Conservation (phyloP, 2,888 invertebrate species). For the Cactoblastis cactorum region DNA sequence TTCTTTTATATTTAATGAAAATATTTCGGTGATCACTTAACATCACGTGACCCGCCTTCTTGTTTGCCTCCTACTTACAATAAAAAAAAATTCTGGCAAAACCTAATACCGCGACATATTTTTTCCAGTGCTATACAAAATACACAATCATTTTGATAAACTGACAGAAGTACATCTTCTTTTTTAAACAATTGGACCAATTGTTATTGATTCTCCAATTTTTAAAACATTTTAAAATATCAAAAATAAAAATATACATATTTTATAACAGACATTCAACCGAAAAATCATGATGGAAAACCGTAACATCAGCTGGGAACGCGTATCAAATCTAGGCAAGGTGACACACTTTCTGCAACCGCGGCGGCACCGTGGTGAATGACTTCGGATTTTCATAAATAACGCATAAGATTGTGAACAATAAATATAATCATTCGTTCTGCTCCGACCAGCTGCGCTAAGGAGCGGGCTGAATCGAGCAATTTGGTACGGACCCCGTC, state of each 20-base stretch:
- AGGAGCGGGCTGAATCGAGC: slow-evolving; percentile 68
- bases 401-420: slow-evolving; percentile 68
- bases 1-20: too few species aligned
- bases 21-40: too few species aligned
- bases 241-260: slow-evolving; percentile 34
- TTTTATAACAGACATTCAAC: slow-evolving; percentile 31
- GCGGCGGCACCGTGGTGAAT: slow-evolving; percentile 51
- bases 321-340: slow-evolving; percentile 70
- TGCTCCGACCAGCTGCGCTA: slow-evolving; percentile 73
- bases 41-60: too few species aligned
- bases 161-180: too few species aligned
- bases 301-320: slow-evolving; percentile 49
- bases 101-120: too few species aligned
- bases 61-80: too few species aligned
- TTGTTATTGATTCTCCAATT: too few species aligned
- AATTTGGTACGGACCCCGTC: slow-evolving; percentile 78
- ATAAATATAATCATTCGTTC: slow-evolving; percentile 73
- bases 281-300: slow-evolving; percentile 38
- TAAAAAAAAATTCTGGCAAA: too few species aligned
- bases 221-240: slow-evolving; percentile 23
- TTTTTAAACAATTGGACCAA: too few species aligned
- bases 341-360: slow-evolving; percentile 66
- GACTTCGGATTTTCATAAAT: slow-evolving; percentile 70
- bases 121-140: too few species aligned
- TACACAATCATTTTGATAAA: too few species aligned